Evolutionary conservation across 2,113 vertebrate species (phyloP), one percentile per base, ranked within the genome.

Genomic region (Madoqua kirkii): DNA sequence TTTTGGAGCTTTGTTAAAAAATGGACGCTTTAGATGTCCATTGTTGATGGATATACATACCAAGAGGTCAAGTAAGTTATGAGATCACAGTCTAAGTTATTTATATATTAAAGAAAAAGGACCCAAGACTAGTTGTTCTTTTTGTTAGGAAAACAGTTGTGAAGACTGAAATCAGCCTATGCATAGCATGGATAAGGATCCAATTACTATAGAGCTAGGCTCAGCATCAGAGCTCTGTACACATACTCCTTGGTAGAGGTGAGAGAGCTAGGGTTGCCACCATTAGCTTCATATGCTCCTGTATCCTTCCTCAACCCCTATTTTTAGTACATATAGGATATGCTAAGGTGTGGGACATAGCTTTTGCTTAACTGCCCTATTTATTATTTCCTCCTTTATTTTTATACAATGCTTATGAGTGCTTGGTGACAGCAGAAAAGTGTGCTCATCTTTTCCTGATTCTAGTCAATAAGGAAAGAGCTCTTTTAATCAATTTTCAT

Each of bases 1-100:
- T 85, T 83, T 87, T 92, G 64, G 92, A 52, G n/a, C 23, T 90
- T 92, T 91, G 74, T 57, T 93, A 64, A 76, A 92, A 90, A 91
- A 91, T 60, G 6, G 33, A 86, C 45, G 27, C 9, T 91, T 89
- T 83, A 43, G 52, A 91, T 84, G 27, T 54, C 52, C 50, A 55
- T 3, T 76, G 36, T 13, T 91, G 59, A 88, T 27, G 45, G 31
- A 84, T 91, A 84, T 87, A 45, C 16, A 11, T 82, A 67, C 10
- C 36, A 95, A 85, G n/a, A 84, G 57, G 55, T 57, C 29, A 94
- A 89, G 84, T 92, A 62, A 81, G 31, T 86, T 90, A 82, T 36
- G 19, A 71, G n/a, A 14, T 94, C 12, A 96, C 23, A 60, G 43
- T 25, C 25, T 8, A 82, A 93, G n/a, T 91, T 11, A 95, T 59